Evolutionary conservation across 2,888 invertebrate genomes (phyloP).

Genomic region (Andricus curvator): DNA sequence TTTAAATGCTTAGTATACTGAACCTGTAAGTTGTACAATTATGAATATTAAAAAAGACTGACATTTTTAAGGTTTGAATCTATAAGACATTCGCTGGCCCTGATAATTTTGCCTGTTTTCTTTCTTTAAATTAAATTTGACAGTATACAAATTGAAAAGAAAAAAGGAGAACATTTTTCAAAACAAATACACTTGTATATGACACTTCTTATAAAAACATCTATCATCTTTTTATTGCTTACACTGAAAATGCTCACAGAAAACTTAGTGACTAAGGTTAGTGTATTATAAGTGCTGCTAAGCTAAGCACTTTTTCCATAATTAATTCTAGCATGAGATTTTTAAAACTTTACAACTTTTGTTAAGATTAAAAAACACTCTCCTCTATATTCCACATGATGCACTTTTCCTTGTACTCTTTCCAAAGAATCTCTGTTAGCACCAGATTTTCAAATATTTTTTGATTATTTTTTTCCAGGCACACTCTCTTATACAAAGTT

Average conservation of each 20-base stretch:
- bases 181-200: background rate
- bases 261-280: slow-evolving; percentile 18
- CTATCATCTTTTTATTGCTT: slow-evolving; percentile 17
- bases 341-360: background rate
- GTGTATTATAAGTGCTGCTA: background rate
- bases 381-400: background rate
- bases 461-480: background rate
- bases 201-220: background rate
- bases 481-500: background rate
- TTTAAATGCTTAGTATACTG: no score
- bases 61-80: no score
- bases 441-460: background rate
- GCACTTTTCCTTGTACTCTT: background rate
- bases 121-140: background rate
- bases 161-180: background rate
- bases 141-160: background rate
- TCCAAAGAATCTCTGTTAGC: background rate
- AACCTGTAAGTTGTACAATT: no score
- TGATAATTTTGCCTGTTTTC: background rate
- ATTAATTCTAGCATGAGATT: slow-evolving; percentile 12
- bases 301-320: background rate
- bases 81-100: no score
- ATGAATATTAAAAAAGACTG: no score
- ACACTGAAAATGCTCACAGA: slow-evolving; percentile 21
- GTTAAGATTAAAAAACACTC: background rate